These are phyloP conservation scores for Erebia palarica DNA, from an alignment of 2,888 invertebrate species.

Conservation along the genomic window DNA sequence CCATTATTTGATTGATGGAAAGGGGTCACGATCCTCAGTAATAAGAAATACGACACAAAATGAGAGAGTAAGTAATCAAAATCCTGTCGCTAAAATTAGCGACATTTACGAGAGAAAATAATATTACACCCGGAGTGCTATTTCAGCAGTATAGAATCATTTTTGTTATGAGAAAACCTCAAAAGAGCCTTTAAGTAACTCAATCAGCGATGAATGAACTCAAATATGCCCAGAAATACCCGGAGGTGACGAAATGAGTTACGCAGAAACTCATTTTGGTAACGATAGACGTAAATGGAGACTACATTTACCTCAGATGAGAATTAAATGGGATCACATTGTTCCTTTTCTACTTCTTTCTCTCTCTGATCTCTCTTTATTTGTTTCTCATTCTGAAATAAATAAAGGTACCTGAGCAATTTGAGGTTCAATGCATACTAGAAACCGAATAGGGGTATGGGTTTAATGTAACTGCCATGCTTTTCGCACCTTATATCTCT, in stretches of 20 bases:
- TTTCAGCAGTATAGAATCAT: constrained; percentile 14
- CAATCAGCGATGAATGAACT: constrained; percentile 43
- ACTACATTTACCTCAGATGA: constrained; percentile 65
- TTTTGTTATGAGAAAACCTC: constrained; percentile 37
- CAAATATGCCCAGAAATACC: constrained; percentile 51
- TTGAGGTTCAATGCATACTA: constrained; percentile 17
- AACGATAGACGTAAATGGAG: constrained; percentile 70
- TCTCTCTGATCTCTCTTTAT: not conserved
- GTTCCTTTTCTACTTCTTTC: constrained; percentile 42
- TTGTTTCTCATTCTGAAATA: not conserved
- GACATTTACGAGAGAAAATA: constrained; percentile 2
- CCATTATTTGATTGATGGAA: no score
- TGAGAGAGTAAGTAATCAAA: not conserved
- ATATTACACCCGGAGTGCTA: not conserved
- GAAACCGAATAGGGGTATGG: no score
- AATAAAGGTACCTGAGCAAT: constrained; percentile 42
- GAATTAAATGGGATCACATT: not conserved
- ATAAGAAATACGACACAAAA: no score
- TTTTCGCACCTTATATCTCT: no score
- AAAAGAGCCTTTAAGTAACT: constrained; percentile 40
- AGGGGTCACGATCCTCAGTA: no score
- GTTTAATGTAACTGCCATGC: no score
- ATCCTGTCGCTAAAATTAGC: constrained; percentile 5
- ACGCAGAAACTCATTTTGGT: constrained; percentile 67
- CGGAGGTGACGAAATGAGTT: constrained; percentile 64